These are phyloP conservation scores for Ictidomys tridecemlineatus DNA, from an alignment of 2,113 vertebrate species.

Conservation along the genomic window DNA sequence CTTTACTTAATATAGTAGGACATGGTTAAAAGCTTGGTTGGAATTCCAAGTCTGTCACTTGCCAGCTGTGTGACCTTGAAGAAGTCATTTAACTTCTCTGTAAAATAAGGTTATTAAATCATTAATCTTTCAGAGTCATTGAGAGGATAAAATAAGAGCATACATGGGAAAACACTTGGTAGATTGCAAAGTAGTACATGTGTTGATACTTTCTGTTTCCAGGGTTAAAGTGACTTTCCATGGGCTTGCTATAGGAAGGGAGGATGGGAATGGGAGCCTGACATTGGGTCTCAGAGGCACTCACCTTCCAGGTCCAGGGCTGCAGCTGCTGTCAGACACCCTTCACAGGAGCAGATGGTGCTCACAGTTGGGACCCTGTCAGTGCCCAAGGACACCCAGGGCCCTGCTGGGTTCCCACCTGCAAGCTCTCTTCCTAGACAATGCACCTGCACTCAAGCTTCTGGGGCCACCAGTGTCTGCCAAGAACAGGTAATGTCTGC, in stretches of 20 bases:
- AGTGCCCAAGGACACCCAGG: constrained; percentile 80
- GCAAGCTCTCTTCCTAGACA: constrained; percentile 78
- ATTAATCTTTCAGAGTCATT: neutral
- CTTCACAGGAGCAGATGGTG: constrained; percentile 78
- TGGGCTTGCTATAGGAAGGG: neutral
- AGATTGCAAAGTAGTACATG: neutral
- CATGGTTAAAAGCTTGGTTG: constrained; percentile 58
- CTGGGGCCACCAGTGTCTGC: constrained; percentile 69
- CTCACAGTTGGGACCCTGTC: constrained; percentile 76
- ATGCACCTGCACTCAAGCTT: constrained; percentile 68
- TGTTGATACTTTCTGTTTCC: constrained; percentile 46
- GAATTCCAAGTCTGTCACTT: neutral
- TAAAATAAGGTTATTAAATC: constrained; percentile 50
- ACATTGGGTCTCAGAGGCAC: constrained; percentile 67
- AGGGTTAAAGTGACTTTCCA: constrained; percentile 60
- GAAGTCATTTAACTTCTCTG: constrained; percentile 53
- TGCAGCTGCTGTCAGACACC: constrained; percentile 79
- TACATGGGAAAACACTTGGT: constrained; percentile 22
- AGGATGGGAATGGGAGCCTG: constrained; percentile 42
- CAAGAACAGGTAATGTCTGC: constrained; percentile 69
- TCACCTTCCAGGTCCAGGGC: constrained; percentile 70
- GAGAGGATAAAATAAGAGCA: constrained; percentile 40
- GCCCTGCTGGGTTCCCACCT: constrained; percentile 79
- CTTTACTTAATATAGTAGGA: constrained; percentile 24
- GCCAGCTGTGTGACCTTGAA: constrained; percentile 66